phyloP scores from a whole-genome alignment of 2,888 invertebrate genomes.

The Nomada fucata region DNA sequence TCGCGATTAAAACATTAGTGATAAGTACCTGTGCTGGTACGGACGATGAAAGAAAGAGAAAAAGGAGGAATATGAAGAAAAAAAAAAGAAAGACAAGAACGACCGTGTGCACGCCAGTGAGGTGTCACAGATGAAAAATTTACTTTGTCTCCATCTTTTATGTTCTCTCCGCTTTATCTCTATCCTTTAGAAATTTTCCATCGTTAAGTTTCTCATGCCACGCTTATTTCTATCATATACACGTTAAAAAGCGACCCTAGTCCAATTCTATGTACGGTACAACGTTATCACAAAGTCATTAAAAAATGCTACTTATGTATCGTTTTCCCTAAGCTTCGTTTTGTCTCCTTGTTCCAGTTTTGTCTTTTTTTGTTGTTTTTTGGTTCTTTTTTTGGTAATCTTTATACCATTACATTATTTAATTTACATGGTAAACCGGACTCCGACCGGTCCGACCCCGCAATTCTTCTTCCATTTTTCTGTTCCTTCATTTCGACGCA shows the following conservation, averaged over 20 bases:
- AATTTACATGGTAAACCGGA: conserved; percentile 56
- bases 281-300: conserved; percentile 80
- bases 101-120: conserved; percentile 44
- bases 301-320: conserved; percentile 76
- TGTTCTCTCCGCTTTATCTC: neutral
- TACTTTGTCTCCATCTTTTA: neutral
- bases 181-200: conserved; percentile 7
- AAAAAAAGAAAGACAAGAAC: conserved; percentile 29
- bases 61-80: neutral
- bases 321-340: conserved; percentile 56
- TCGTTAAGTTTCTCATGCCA: conserved; percentile 40
- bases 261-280: conserved; percentile 71
- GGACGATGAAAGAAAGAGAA: conserved; percentile 12
- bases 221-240: conserved; percentile 45
- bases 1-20: conserved; percentile 34
- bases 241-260: conserved; percentile 60
- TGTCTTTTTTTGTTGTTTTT: conserved; percentile 54
- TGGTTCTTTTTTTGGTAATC: conserved; percentile 66
- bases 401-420: conserved; percentile 58
- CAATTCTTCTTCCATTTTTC: neutral
- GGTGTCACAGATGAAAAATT: conserved; percentile 32
- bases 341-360: conserved; percentile 60
- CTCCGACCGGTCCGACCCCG: conserved; percentile 26
- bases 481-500: neutral
- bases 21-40: conserved; percentile 29